phyloP scores from a whole-genome alignment of 2,113 vertebrate genomes.

The Edolisoma coerulescens region DNA sequence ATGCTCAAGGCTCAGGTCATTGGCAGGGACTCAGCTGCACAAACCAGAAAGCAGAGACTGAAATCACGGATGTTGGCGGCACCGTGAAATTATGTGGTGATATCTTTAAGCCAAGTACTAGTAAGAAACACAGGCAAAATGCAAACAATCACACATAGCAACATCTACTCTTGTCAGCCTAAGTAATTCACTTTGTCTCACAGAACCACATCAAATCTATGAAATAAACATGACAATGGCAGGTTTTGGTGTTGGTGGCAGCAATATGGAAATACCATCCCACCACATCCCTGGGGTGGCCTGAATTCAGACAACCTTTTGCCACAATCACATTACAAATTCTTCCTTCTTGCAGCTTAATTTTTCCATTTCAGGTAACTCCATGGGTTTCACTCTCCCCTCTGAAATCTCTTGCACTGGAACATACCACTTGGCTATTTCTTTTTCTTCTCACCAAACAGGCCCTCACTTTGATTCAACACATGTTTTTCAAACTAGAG shows the following conservation, averaged over 20 bases:
- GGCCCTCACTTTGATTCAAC: neutral
- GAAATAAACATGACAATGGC: neutral
- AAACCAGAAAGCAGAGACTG: neutral
- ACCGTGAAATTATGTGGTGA: neutral
- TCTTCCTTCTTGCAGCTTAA: neutral
- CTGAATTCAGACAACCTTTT: neutral
- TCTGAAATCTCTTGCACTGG: neutral
- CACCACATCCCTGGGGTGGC: neutral
- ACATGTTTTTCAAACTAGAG: neutral
- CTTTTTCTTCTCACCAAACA: neutral
- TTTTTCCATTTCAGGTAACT: neutral
- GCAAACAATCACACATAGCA: neutral
- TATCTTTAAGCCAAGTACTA: neutral
- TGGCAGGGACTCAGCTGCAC: neutral
- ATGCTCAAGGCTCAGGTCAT: neutral
- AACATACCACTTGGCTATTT: neutral
- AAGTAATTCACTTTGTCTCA: neutral
- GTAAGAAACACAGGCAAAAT: neutral
- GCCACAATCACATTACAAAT: neutral
- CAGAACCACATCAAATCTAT: neutral
- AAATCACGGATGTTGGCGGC: neutral
- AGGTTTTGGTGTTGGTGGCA: neutral
- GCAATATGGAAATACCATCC: neutral
- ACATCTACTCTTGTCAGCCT: neutral
- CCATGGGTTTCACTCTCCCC: neutral